Evolutionary conservation across 2,888 invertebrate genomes (phyloP), one percentile per base, ranked within the genome.

Genomic region (Nudaria mundana): DNA sequence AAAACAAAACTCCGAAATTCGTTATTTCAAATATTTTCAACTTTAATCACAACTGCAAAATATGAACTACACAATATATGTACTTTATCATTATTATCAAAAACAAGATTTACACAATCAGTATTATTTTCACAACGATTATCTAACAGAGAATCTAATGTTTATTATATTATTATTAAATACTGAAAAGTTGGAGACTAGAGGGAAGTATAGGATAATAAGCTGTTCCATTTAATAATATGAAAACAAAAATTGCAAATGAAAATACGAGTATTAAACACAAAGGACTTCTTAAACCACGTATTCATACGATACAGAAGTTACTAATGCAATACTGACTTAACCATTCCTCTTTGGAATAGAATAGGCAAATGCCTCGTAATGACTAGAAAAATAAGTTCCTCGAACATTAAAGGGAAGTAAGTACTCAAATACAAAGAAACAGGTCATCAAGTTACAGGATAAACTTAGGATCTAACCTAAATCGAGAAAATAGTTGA

Each of bases 301-400:
- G 8, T 11, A 11, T 6, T 11, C 10, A 11, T 24, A 2, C n/a
- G 11, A 25, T 25, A 5, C 5, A 24, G 24, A 2, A 24, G 5
- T 11, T 11, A 25, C 12, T 25, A 3, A 11, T 25, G 3, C 10
- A 25, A 3, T n/a, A 11, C 24, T 5, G 23, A 23, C 10, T 5
- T 10, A 4, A 23, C 10, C 10, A n/a, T n/a, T n/a, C n/a, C n/a
- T n/a, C n/a, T n/a, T n/a, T n/a, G n/a, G n/a, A n/a, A n/a, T n/a
- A n/a, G n/a, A n/a, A n/a, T n/a, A n/a, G n/a, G n/a, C n/a, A n/a
- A n/a, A n/a, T n/a, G n/a, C n/a, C n/a, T n/a, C n/a, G n/a, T n/a
- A n/a, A 64, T 83, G 85, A 86, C 85, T 85, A 83, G 85, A 82
- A 67, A 71, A 60, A 63, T 68, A 75, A 72, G 59, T 57, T 55